These are phyloP conservation scores for Alouatta caraya DNA, from an alignment of 2,797 vertebrate genomes.

Conservation along the genomic window DNA sequence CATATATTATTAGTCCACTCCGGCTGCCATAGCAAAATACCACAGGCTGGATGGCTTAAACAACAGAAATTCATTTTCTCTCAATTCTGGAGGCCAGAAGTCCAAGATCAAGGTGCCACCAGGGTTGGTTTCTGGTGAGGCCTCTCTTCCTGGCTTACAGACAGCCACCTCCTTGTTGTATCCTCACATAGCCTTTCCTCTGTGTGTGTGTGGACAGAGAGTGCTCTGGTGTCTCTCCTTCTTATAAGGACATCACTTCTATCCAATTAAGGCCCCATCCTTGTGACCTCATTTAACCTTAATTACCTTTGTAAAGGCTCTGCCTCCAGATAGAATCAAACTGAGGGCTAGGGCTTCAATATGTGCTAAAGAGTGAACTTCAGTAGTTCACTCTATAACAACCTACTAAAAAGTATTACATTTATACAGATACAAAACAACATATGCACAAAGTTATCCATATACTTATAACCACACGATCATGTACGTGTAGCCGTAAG, in stretches of 20 bases:
- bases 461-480: background rate
- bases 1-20: background rate
- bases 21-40: background rate
- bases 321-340: background rate
- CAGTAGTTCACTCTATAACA: background rate
- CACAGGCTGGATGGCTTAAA: background rate
- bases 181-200: background rate
- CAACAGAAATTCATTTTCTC: background rate
- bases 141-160: background rate
- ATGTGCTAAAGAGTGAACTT: background rate
- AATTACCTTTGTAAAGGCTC: background rate
- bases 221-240: background rate
- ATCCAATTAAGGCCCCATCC: background rate
- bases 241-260: background rate
- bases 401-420: background rate
- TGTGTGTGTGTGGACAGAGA: background rate
- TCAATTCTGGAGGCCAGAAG: background rate
- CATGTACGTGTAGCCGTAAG: background rate
- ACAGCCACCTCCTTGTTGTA: fast-evolving
- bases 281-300: background rate
- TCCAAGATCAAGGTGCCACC: background rate
- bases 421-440: background rate
- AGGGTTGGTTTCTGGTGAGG: background rate
- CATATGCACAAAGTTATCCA: background rate
- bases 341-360: background rate